Evolutionary conservation across 2,888 invertebrate species (phyloP), one percentile per base, ranked within the genome.

Genomic region (Hyalella azteca): DNA sequence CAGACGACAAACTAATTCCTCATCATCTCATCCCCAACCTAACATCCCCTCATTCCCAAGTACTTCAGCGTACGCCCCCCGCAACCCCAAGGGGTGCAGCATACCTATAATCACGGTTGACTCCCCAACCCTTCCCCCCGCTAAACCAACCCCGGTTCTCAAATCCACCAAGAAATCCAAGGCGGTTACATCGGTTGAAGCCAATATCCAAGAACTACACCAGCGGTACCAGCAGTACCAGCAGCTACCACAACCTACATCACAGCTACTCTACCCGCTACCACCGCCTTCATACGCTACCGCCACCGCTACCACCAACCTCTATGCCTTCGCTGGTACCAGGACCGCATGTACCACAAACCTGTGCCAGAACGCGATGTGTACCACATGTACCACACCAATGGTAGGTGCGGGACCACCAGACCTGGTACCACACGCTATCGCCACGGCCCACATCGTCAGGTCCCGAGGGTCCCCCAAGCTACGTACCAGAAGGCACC

Each of bases 391-490:
- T 54, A 80, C 82, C 73, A 82, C 82, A 40, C 84, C 84, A 9
- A 78, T 80, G 76, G 79, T 81, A 3, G 84, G 76, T 22, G 81
- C 84, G 7, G 79, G 82, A 78, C 81, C 82, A 11, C 84, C 84
- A 60, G 84, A 84, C 40, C 79, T 84, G 29, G 81, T 82, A 77
- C 81, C 84, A 11, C 84, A 81, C 36, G 82, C 81, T 26, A 75
- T 84, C 54, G 79, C 84, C n/a, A 81, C 84, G 2, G 82, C 84
- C 32, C 59, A 80, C 15, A 75, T 82, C 41, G 82, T 80, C 54
- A 76, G 84, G 50, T 81, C 84, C 41, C 79, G 79, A 48, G 81
- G 83, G 22, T 84, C 84, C 19, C 84, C 84, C 26, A 84, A 84
- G 50, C 39, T 84, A 19, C 59, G 84, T 73, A 79, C 81, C 15